phyloP scores from a whole-genome alignment of 2,888 invertebrate species.

The Brachypalpus laphriformis region DNA sequence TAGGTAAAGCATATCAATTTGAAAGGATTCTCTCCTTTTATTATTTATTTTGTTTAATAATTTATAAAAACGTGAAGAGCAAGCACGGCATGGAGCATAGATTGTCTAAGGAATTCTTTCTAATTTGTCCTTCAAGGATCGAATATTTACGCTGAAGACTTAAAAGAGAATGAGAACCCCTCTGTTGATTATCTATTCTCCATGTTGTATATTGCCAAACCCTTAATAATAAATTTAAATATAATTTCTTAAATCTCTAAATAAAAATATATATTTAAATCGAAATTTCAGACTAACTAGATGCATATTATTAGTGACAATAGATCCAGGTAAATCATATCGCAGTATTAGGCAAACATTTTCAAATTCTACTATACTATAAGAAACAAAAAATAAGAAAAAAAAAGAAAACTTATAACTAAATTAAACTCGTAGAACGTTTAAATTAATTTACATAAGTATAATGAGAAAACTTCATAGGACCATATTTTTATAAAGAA shows the following conservation, averaged over 20 bases:
- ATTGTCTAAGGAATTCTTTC: no score
- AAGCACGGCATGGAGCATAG: no score
- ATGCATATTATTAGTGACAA: constrained; percentile 61
- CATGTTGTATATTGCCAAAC: no score
- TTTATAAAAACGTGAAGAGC: no score
- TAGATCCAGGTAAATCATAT: constrained; percentile 72
- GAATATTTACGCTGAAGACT: no score
- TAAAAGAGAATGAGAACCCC: no score
- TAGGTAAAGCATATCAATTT: no score
- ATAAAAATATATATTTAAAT: not conserved
- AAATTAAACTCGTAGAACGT: constrained; percentile 34
- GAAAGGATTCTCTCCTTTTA: no score
- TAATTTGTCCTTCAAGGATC: no score
- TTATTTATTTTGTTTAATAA: no score
- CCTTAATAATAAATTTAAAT: not conserved
- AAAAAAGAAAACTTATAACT: no score
- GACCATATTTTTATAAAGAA: constrained; percentile 73
- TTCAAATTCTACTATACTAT: constrained; percentile 44
- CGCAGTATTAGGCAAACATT: constrained; percentile 57
- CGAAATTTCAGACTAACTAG: not conserved
- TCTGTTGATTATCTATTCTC: no score
- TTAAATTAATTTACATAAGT: constrained; percentile 24
- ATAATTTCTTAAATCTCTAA: not conserved
- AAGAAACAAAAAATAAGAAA: not conserved
- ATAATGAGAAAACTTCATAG: constrained; percentile 61